Evolutionary conservation across 1,140 invertebrate species (phyloP).

Genomic region (Phymastichus coffea): DNA sequence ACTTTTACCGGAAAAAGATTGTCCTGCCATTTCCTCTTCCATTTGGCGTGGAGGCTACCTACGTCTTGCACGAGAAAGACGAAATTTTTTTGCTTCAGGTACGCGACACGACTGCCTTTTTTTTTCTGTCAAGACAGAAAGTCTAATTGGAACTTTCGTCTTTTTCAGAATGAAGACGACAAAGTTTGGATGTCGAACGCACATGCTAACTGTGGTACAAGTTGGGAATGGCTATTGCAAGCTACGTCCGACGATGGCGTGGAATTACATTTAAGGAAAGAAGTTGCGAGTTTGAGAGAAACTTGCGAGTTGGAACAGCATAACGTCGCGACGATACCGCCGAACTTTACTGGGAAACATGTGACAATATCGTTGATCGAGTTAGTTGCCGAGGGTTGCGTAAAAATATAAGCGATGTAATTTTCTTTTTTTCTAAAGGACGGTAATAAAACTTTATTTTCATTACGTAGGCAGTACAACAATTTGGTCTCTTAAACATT

Average conservation of each 20-base stretch:
- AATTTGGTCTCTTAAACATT: neutral
- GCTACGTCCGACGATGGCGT: slow-evolving; percentile 32
- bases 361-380: slow-evolving; percentile 40
- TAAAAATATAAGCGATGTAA: slow-evolving; percentile 31
- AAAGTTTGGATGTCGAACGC: slow-evolving; percentile 42
- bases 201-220: slow-evolving; percentile 29
- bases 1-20: slow-evolving; percentile 41
- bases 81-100: slow-evolving; percentile 50
- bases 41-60: slow-evolving; percentile 39
- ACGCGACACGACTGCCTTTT: neutral
- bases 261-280: slow-evolving; percentile 39
- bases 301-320: slow-evolving; percentile 21
- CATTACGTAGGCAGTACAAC: neutral
- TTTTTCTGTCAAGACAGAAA: slow-evolving; percentile 8
- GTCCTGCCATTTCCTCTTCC: slow-evolving; percentile 43
- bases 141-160: too few relatives aligned
- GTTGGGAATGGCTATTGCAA: slow-evolving; percentile 44
- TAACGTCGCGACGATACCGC: slow-evolving; percentile 37
- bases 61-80: slow-evolving; percentile 41
- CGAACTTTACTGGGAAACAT: slow-evolving; percentile 31
- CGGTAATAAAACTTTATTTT: slow-evolving; percentile 11
- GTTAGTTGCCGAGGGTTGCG: slow-evolving; percentile 29
- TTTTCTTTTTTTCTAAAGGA: slow-evolving; percentile 9
- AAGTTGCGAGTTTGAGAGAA: slow-evolving; percentile 40
- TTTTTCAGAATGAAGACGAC: slow-evolving; percentile 38